These are phyloP conservation scores for Conus betulinus DNA, from an alignment of 1,140 invertebrate genomes.

Conservation along the genomic window DNA sequence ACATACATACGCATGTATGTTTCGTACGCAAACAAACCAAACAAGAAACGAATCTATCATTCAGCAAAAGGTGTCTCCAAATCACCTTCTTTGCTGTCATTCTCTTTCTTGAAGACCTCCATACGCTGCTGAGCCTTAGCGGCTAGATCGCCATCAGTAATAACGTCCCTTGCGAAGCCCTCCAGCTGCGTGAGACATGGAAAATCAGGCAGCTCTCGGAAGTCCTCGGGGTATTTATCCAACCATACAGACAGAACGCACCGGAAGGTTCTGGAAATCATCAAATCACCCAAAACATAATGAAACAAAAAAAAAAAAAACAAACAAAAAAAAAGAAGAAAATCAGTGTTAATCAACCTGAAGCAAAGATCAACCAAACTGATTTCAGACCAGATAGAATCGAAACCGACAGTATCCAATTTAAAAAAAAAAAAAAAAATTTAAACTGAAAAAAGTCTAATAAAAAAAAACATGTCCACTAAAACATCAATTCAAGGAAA, in stretches of 20 bases:
- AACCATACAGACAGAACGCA: constrained; percentile 94
- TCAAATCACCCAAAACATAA: neutral
- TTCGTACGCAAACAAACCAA: too few relatives aligned
- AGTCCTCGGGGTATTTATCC: constrained; percentile 97
- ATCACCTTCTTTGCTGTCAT: constrained; percentile 56
- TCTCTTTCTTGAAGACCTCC: constrained; percentile 80
- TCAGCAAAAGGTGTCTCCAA: neutral
- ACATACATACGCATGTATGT: too few relatives aligned
- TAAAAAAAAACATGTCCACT: neutral
- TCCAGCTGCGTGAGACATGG: constrained; percentile 88
- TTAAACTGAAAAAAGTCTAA: neutral
- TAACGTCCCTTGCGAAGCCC: constrained; percentile 87
- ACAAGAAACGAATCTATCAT: too few relatives aligned
- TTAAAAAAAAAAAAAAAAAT: too few relatives aligned
- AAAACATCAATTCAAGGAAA: neutral
- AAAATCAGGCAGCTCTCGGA: constrained; percentile 89
- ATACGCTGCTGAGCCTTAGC: constrained; percentile 80
- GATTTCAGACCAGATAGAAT: too few relatives aligned
- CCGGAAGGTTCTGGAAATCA: constrained; percentile 83
- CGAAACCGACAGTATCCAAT: too few relatives aligned
- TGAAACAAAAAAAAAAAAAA: too few relatives aligned
- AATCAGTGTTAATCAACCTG: too few relatives aligned
- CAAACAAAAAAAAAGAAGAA: too few relatives aligned
- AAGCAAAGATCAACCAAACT: too few relatives aligned
- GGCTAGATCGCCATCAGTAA: constrained; percentile 78